Percentiles rank a stretch among this genome's conserved stretches.
These are phyloP conservation scores for Anolis carolinensis DNA, from an alignment of 2,113 vertebrate genomes.

Conservation along the genomic window DNA sequence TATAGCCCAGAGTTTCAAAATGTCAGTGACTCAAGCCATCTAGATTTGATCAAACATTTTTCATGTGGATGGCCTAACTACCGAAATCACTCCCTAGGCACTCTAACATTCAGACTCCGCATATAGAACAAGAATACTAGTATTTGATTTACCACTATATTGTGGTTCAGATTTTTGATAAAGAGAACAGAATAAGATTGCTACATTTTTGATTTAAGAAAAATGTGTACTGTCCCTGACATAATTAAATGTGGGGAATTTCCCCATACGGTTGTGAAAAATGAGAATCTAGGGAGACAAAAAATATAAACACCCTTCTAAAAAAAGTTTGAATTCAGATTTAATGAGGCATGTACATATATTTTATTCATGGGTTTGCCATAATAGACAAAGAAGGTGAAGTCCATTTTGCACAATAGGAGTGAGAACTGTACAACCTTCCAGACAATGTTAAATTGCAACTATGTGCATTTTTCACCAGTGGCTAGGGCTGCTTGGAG, in stretches of 20 bases:
- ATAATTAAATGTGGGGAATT: background rate
- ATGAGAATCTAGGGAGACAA: background rate
- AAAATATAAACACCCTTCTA: background rate
- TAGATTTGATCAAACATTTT: constrained; percentile 25
- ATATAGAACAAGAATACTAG: background rate
- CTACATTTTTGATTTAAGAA: background rate
- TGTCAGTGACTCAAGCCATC: background rate
- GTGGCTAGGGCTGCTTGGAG: too few species aligned
- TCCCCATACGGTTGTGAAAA: background rate
- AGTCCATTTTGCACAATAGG: background rate
- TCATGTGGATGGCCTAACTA: background rate
- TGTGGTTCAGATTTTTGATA: constrained; percentile 12
- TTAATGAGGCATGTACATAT: background rate
- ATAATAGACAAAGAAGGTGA: background rate
- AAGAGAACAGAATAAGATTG: background rate
- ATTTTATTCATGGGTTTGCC: background rate
- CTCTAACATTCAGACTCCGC: constrained; percentile 9
- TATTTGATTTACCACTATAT: constrained; percentile 24
- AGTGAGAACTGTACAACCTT: too few species aligned
- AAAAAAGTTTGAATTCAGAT: background rate
- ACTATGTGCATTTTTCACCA: too few species aligned
- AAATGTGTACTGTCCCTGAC: background rate
- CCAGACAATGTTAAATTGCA: too few species aligned
- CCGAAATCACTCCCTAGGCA: constrained; percentile 25
- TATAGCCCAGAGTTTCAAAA: constrained; percentile 25